Percentiles rank a stretch among this genome's conserved stretches.
Evolutionary conservation across 2,888 invertebrate genomes (phyloP).

Genomic region (Andricus quercusramuli): DNA sequence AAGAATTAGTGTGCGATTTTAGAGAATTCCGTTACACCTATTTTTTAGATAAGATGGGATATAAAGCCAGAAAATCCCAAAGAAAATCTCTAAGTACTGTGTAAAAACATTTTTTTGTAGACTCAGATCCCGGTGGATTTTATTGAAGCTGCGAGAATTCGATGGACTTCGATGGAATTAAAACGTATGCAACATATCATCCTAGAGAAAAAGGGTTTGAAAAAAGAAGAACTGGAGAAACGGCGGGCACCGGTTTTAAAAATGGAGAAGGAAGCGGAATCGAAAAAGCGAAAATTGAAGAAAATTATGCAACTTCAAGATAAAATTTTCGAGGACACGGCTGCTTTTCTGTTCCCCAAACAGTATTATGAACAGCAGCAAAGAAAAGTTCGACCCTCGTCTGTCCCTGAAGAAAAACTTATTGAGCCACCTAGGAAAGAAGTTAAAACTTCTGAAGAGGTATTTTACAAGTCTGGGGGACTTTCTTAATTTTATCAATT

Average conservation of each 20-base stretch:
- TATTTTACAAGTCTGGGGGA: constrained; percentile 15
- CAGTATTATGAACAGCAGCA: constrained; percentile 72
- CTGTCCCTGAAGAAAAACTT: constrained; percentile 14
- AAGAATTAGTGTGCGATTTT: too few species aligned
- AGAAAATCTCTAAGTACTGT: background rate
- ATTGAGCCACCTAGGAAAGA: background rate
- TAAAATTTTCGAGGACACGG: constrained; percentile 84
- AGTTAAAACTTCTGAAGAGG: constrained; percentile 33
- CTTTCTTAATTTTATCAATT: constrained; percentile 3
- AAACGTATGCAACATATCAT: constrained; percentile 84
- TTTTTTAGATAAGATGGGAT: too few species aligned
- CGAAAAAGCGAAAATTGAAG: constrained; percentile 81
- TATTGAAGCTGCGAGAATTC: constrained; percentile 79
- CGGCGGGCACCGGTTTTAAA: constrained; percentile 83
- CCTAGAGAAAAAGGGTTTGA: constrained; percentile 83
- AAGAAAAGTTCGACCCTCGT: constrained; percentile 77
- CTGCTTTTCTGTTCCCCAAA: constrained; percentile 83
- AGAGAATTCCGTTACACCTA: too few species aligned
- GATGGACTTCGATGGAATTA: constrained; percentile 84
- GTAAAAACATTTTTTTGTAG: constrained; percentile 51
- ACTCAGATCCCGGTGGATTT: constrained; percentile 59
- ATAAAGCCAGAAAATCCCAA: background rate
- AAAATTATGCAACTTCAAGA: constrained; percentile 82
- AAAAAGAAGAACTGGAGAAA: constrained; percentile 82
- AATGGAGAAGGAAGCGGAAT: constrained; percentile 81